Conservation (phyloP, 92 coral and sea anemone species). For the Phymanthus crucifer region DNA sequence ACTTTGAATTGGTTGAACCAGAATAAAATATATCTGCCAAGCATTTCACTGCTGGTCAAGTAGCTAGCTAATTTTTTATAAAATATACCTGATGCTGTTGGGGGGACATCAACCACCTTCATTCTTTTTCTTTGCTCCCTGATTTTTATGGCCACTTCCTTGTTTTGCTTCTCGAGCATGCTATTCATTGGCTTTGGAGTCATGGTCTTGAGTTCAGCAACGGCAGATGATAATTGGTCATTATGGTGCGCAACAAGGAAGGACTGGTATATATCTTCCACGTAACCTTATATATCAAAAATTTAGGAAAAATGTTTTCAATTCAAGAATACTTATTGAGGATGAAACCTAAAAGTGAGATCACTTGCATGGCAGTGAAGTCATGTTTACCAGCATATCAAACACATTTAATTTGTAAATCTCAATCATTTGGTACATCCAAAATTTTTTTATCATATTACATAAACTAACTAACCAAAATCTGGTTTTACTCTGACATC, state of each 20-base stretch:
- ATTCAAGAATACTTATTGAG: neutral
- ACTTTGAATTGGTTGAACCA: neutral
- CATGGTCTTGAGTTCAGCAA: conserved; percentile 18
- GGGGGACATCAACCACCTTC: conserved; percentile 39
- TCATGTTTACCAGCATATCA: neutral
- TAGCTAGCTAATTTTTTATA: neutral
- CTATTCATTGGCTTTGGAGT: conserved; percentile 44
- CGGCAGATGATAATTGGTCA: conserved; percentile 18
- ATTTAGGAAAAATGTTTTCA: neutral
- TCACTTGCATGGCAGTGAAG: neutral
- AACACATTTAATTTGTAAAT: neutral
- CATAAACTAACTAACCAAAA: neutral
- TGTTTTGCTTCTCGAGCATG: conserved; percentile 31
- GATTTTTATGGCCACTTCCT: conserved; percentile 29
- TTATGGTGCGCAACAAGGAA: neutral
- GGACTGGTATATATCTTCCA: neutral
- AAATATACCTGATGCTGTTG: conserved; percentile 14
- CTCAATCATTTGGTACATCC: neutral
- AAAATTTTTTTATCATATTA: neutral
- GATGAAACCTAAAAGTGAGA: neutral
- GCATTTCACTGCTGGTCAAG: no score
- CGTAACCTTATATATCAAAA: neutral
- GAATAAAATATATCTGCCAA: no score
- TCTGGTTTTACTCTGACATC: conserved; percentile 47
- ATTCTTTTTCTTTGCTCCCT: conserved; percentile 31